Conservation (phyloP, 1,140 invertebrate species). For the Gonatopus flavifemur region DNA sequence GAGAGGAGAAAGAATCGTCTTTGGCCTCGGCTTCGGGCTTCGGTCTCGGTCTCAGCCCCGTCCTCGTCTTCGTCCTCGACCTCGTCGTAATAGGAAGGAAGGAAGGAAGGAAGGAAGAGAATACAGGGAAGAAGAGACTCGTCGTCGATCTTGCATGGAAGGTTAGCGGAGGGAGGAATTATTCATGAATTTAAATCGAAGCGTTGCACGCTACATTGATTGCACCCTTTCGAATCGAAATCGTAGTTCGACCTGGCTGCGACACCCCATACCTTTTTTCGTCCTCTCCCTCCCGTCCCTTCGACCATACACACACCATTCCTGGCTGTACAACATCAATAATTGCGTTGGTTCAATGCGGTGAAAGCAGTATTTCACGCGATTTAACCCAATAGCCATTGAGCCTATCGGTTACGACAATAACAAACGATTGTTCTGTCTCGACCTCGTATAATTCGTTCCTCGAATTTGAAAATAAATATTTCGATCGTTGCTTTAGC, state of each 20-base stretch:
- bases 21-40: too few relatives aligned
- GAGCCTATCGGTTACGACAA: slow-evolving; percentile 10
- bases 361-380: slow-evolving; percentile 38
- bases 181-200: slow-evolving; percentile 51
- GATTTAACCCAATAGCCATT: slow-evolving; percentile 34
- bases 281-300: not conserved
- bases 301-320: too few relatives aligned
- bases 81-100: not conserved
- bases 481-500: too few relatives aligned
- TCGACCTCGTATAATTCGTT: not conserved
- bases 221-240: slow-evolving; percentile 31
- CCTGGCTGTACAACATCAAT: slow-evolving; percentile 35
- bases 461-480: too few relatives aligned
- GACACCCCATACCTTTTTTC: not conserved
- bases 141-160: slow-evolving; percentile 23
- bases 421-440: slow-evolving; percentile 20
- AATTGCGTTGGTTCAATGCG: slow-evolving; percentile 35
- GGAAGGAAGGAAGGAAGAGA: not conserved
- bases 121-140: slow-evolving; percentile 13
- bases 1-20: too few relatives aligned
- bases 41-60: too few relatives aligned
- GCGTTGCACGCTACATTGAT: slow-evolving; percentile 44
- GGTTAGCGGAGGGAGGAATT: slow-evolving; percentile 30
- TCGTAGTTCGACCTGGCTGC: slow-evolving; percentile 11
- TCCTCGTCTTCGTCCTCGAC: too few relatives aligned